These are phyloP conservation scores for Montipora sp. DNA, from an alignment of 64 coral and sea anemone species.

Conservation along the genomic window DNA sequence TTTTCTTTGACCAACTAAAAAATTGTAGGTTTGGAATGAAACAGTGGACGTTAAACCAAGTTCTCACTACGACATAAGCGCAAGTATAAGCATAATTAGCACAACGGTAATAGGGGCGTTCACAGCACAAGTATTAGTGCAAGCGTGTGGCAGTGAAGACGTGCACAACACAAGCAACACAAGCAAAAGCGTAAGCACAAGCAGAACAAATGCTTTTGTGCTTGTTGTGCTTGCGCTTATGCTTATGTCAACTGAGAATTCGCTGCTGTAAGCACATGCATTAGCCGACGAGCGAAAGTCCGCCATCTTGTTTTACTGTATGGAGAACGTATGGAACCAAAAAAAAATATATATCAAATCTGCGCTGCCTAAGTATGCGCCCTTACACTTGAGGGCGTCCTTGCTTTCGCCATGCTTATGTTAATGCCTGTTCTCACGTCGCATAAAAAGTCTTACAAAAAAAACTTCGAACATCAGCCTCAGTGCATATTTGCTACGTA, in stretches of 20 bases:
- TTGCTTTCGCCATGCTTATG: no score
- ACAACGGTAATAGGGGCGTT: neutral
- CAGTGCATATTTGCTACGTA: no score
- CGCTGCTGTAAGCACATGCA: slow-evolving; percentile 10
- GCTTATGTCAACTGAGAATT: slow-evolving; percentile 21
- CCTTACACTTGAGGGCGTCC: neutral
- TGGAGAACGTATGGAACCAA: slow-evolving; percentile 13
- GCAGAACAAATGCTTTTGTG: slow-evolving; percentile 16
- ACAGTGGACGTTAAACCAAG: neutral
- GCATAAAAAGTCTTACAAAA: no score
- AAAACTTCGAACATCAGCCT: no score
- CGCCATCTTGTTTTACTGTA: slow-evolving; percentile 15
- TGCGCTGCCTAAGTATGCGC: neutral
- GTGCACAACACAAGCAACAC: slow-evolving; percentile 5
- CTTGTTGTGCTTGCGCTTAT: slow-evolving; percentile 11
- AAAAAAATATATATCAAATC: slow-evolving; percentile 14
- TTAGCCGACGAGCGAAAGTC: slow-evolving; percentile 19
- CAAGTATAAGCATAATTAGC: neutral
- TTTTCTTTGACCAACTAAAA: slow-evolving; percentile 18
- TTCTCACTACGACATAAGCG: neutral
- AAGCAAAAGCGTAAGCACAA: neutral
- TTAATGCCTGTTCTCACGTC: no score
- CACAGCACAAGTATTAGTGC: neutral
- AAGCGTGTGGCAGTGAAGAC: slow-evolving; percentile 3
- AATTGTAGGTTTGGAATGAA: neutral